Evolutionary conservation across 2,888 invertebrate genomes (phyloP).

Genomic region (Bibio marci): DNA sequence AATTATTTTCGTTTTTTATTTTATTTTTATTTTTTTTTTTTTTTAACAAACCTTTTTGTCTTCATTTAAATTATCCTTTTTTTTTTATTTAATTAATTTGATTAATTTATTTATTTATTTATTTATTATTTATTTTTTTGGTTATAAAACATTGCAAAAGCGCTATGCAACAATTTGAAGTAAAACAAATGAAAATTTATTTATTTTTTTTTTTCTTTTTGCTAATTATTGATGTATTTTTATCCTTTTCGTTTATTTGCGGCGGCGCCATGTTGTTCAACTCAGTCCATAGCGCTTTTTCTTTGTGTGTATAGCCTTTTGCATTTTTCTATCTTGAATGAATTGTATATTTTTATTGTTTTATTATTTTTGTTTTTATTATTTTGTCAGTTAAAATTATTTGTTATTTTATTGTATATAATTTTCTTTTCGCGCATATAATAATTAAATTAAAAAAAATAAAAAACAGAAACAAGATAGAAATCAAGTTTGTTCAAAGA

Average conservation of each 20-base stretch:
- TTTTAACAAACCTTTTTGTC: slow-evolving; percentile 1
- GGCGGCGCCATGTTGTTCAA: too few relatives aligned
- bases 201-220: not conserved
- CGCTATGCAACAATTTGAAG: slow-evolving; percentile 1
- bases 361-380: not conserved
- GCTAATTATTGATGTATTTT: not conserved
- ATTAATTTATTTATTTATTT: not conserved
- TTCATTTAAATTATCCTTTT: not conserved
- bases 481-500: too few relatives aligned
- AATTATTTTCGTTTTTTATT: too few relatives aligned
- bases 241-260: not conserved
- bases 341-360: too few relatives aligned
- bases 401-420: too few relatives aligned
- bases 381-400: too few relatives aligned
- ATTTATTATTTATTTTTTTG: not conserved
- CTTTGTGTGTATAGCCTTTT: not conserved
- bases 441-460: too few relatives aligned
- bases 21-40: slow-evolving; percentile 3
- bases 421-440: too few relatives aligned
- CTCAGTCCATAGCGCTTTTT: slow-evolving; percentile 2
- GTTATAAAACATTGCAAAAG: not conserved
- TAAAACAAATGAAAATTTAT: not conserved
- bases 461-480: too few relatives aligned
- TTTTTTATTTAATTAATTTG: slow-evolving; percentile 4
- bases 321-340: too few relatives aligned